phyloP scores from a whole-genome alignment of 1,140 invertebrate species.

The Hyles vespertilio region DNA sequence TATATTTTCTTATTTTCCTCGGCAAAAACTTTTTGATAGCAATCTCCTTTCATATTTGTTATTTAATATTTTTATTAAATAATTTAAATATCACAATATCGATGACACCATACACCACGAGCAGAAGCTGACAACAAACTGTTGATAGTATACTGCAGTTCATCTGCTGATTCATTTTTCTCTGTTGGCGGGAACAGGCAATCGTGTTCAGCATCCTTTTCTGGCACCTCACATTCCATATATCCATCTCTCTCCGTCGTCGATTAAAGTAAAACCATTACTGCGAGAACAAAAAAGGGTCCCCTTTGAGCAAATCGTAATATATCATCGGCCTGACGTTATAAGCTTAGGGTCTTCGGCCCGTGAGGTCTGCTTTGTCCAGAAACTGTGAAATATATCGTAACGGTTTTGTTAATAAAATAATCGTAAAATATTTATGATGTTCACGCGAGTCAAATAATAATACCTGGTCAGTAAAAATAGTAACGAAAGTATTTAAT shows the following conservation, averaged over 20 bases:
- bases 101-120: constrained; percentile 29
- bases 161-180: constrained; percentile 60
- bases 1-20: too few relatives aligned
- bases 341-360: constrained; percentile 57
- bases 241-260: constrained; percentile 34
- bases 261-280: constrained; percentile 73
- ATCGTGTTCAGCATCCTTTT: constrained; percentile 38
- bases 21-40: too few relatives aligned
- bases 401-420: constrained; percentile 40
- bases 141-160: constrained; percentile 60
- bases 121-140: constrained; percentile 52
- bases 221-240: constrained; percentile 14
- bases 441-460: background rate
- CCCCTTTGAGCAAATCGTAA: constrained; percentile 73
- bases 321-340: constrained; percentile 73
- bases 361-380: constrained; percentile 53
- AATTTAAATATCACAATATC: background rate
- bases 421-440: constrained; percentile 15
- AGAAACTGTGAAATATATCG: constrained; percentile 60
- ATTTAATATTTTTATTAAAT: too few relatives aligned
- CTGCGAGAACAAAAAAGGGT: constrained; percentile 73
- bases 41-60: too few relatives aligned
- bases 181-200: constrained; percentile 62
- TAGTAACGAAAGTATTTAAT: too few relatives aligned
- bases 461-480: too few relatives aligned